Evolutionary conservation across 2,113 vertebrate genomes (phyloP).

Genomic region (Nerophis lumbriciformis): DNA sequence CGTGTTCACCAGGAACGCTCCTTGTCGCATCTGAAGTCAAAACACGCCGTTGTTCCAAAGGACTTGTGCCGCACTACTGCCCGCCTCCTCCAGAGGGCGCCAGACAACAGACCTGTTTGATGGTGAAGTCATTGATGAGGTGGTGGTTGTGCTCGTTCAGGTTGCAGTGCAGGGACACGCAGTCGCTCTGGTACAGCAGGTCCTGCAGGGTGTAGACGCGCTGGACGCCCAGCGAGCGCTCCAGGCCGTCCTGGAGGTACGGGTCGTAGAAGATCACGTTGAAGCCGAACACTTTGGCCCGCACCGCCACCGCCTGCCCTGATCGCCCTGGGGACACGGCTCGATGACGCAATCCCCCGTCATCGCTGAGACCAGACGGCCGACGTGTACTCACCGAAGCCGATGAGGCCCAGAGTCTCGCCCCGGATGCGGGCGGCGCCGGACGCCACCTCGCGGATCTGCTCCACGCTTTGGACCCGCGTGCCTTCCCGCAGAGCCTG

Average conservation of each 20-base stretch:
- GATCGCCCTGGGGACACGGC: constrained; percentile 79
- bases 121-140: constrained; percentile 99
- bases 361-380: too few relatives aligned
- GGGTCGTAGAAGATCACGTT: constrained; percentile 98
- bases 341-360: background rate
- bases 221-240: constrained; percentile 95
- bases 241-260: constrained; percentile 95
- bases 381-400: constrained; percentile 77
- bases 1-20: constrained; percentile 94
- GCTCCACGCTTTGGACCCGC: constrained; percentile 93
- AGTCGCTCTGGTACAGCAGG: constrained; percentile 98
- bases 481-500: constrained; percentile 95
- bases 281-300: constrained; percentile 97
- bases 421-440: constrained; percentile 91
- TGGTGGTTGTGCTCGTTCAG: constrained; percentile 98
- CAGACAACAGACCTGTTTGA: constrained; percentile 85
- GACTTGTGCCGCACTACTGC: constrained; percentile 6
- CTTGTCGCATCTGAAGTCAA: constrained; percentile 87
- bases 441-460: constrained; percentile 92
- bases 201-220: constrained; percentile 97
- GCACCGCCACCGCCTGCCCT: constrained; percentile 91
- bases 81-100: constrained; percentile 29
- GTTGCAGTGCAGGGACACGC: constrained; percentile 96
- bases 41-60: accelerated
- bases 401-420: constrained; percentile 93